These are phyloP conservation scores for Pseudopleuronectes americanus DNA, from an alignment of 2,797 vertebrate genomes.

Conservation along the genomic window DNA sequence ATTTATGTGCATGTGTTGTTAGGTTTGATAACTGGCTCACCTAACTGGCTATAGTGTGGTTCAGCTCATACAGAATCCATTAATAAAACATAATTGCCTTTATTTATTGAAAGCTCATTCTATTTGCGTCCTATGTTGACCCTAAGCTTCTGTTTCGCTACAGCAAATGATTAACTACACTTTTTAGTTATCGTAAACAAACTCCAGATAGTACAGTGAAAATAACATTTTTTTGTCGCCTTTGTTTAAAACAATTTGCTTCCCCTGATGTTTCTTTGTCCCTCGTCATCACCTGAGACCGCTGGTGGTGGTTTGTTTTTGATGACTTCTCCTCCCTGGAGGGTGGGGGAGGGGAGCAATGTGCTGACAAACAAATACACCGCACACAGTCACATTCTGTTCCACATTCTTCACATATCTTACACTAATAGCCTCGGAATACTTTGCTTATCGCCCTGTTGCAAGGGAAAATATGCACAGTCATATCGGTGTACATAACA, in stretches of 20 bases:
- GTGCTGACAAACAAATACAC: slow-evolving; percentile 67
- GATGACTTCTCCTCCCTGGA: slow-evolving; percentile 56
- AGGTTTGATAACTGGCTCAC: slow-evolving; percentile 4
- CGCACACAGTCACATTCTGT: slow-evolving; percentile 35
- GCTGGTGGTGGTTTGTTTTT: slow-evolving; percentile 52
- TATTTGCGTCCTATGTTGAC: not conserved
- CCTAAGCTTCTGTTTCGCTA: not conserved
- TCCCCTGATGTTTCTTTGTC: slow-evolving; percentile 51
- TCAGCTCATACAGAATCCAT: too few relatives aligned
- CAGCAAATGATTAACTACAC: not conserved
- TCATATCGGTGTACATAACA: slow-evolving; percentile 26
- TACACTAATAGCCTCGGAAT: slow-evolving; percentile 51
- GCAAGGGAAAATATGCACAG: slow-evolving; percentile 40
- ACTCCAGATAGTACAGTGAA: not conserved
- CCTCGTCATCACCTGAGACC: slow-evolving; percentile 53
- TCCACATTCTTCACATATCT: slow-evolving; percentile 71
- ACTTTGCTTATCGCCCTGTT: slow-evolving; percentile 37
- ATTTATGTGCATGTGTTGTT: not conserved
- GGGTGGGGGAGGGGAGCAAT: slow-evolving; percentile 43
- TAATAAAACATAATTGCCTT: too few relatives aligned
- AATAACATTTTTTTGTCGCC: not conserved
- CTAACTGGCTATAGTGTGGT: not conserved
- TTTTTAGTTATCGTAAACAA: not conserved
- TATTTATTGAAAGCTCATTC: too few relatives aligned
- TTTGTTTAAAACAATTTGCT: slow-evolving; percentile 41